A percentile compares a stretch with the other conserved stretches of the same genome.
These are phyloP conservation scores for Benthosema pterotum DNA, from an alignment of 2,797 vertebrate species.

Conservation along the genomic window DNA sequence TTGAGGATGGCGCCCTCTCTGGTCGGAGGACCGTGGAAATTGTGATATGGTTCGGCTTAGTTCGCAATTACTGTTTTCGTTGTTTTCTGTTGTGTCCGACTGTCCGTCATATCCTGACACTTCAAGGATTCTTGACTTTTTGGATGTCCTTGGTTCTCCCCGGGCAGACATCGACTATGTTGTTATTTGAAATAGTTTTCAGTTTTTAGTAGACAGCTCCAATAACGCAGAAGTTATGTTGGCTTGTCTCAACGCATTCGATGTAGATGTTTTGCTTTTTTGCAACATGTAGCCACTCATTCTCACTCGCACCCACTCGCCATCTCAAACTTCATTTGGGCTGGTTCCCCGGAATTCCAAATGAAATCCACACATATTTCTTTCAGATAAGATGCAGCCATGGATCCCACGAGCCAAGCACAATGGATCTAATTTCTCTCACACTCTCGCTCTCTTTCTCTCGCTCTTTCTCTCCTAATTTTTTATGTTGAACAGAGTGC, in stretches of 20 bases:
- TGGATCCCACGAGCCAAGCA: slow-evolving; percentile 99
- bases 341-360: slow-evolving; percentile 93
- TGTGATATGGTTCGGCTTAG: slow-evolving; percentile 86
- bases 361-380: slow-evolving; percentile 99
- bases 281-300: slow-evolving; percentile 99
- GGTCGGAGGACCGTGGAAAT: slow-evolving; percentile 87
- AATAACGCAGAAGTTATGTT: slow-evolving; percentile 89
- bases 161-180: slow-evolving; percentile 68
- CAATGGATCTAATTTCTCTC: slow-evolving; percentile 98
- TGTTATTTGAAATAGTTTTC: slow-evolving; percentile 74
- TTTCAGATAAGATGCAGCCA: slow-evolving; percentile 99
- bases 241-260: slow-evolving; percentile 93
- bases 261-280: slow-evolving; percentile 89
- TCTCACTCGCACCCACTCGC: slow-evolving; percentile 99
- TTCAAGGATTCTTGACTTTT: slow-evolving; percentile 83
- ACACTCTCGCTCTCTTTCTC: slow-evolving; percentile 78
- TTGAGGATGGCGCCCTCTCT: slow-evolving; percentile 70
- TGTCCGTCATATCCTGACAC: slow-evolving; percentile 64
- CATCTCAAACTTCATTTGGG: slow-evolving; percentile 99
- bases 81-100: slow-evolving; percentile 56
- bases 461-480: slow-evolving; percentile 79
- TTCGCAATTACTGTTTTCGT: slow-evolving; percentile 62
- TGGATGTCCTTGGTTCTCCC: slow-evolving; percentile 81
- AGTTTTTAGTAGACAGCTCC: slow-evolving; percentile 86
- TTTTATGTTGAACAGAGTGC: slow-evolving; percentile 92